These are phyloP conservation scores for Hydraecia micacea DNA, from an alignment of 2,888 invertebrate species.

Conservation along the genomic window DNA sequence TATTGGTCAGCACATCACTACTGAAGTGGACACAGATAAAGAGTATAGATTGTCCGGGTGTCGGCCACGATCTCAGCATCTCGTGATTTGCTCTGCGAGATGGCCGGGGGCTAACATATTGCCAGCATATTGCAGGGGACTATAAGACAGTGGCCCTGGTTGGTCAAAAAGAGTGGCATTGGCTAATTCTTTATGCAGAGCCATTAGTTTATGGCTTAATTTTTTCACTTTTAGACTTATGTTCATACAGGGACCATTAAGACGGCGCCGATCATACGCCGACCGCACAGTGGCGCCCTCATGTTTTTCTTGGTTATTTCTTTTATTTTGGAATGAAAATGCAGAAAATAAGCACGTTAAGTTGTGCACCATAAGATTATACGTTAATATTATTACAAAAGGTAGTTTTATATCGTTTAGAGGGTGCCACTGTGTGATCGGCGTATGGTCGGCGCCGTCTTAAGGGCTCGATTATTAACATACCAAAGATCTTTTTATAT, in stretches of 20 bases:
- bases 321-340: too few relatives aligned
- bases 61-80: conserved; percentile 72
- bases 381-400: too few relatives aligned
- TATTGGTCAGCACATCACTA: conserved; percentile 31
- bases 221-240: not conserved
- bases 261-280: too few relatives aligned
- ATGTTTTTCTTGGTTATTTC: too few relatives aligned
- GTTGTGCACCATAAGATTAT: too few relatives aligned
- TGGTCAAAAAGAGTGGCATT: conserved; percentile 4
- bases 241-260: too few relatives aligned
- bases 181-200: not conserved
- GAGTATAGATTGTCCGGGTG: conserved; percentile 74
- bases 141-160: conserved; percentile 20
- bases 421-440: too few relatives aligned
- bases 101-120: conserved; percentile 56
- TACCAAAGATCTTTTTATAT: not conserved
- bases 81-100: conserved; percentile 60
- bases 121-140: conserved; percentile 22
- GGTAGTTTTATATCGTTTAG: too few relatives aligned
- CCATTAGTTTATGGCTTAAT: not conserved
- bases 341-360: too few relatives aligned
- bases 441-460: too few relatives aligned
- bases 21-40: conserved; percentile 63
- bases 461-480: not conserved
- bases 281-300: too few relatives aligned